A percentile compares a stretch with the other conserved stretches of the same genome.
Evolutionary conservation across 1,140 invertebrate species (phyloP).

Genomic region (Eriosoma lanigerum): DNA sequence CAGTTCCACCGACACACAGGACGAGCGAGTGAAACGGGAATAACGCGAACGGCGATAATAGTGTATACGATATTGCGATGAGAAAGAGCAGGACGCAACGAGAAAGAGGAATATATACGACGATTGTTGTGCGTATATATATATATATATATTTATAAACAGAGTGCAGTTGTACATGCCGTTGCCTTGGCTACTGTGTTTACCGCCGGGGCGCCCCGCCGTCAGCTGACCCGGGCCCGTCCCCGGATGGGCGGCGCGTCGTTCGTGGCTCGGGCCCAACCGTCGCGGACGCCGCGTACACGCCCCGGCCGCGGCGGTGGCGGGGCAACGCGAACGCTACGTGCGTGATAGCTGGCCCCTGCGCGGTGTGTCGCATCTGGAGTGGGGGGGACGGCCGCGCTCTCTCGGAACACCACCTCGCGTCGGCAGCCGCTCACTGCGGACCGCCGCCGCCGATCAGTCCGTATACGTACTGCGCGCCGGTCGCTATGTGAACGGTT

Average conservation of each 20-base stretch:
- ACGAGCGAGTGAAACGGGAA: not conserved
- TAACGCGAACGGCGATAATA: not conserved
- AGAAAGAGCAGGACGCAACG: not conserved
- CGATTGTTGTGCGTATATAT: no score
- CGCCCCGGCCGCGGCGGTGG: slow-evolving; percentile 44
- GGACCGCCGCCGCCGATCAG: slow-evolving; percentile 71
- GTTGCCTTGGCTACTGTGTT: slow-evolving; percentile 60
- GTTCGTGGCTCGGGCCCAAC: not conserved
- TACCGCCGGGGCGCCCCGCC: slow-evolving; percentile 54
- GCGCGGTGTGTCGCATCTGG: slow-evolving; percentile 55
- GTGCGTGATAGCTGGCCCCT: slow-evolving; percentile 35
- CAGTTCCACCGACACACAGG: not conserved
- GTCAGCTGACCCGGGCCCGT: slow-evolving; percentile 47
- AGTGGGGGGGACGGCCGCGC: slow-evolving; percentile 74
- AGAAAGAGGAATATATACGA: not conserved
- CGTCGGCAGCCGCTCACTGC: slow-evolving; percentile 67
- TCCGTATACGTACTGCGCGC: slow-evolving; percentile 68
- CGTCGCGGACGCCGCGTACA: slow-evolving; percentile 11
- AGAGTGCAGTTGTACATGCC: slow-evolving; percentile 26
- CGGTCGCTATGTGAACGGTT: slow-evolving; percentile 68
- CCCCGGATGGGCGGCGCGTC: slow-evolving; percentile 43
- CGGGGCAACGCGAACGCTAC: slow-evolving; percentile 30
- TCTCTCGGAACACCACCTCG: slow-evolving; percentile 71
- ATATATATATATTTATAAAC: no score
- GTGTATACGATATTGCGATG: not conserved